Base-by-base conservation (phyloP, 2,888 invertebrate species). In the Endomychus coccineus region DNA sequence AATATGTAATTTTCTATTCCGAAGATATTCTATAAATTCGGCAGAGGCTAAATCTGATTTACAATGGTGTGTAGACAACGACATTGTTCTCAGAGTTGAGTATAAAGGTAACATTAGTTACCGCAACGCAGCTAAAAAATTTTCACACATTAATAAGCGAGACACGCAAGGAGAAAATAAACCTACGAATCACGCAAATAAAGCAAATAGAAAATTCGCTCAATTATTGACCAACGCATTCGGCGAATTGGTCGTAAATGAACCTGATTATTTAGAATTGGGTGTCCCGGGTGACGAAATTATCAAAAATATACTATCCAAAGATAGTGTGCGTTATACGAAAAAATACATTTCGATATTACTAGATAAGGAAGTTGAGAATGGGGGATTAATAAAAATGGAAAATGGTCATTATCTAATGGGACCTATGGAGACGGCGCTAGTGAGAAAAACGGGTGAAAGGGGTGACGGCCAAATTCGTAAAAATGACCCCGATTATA, bases 61-160 rank as follows among this genome's bases (percentile, higher is more conserved):
- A 21, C 81, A 82, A 59, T 74, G 77, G 61, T 77, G 88, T 54
- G 76, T 86, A 9, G 80, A 80, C 51, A 77, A 77, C 41, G 82
- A 80, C 59, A 75, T 78, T 51, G 80, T 88, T 36, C 75, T 81
- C 46, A 83, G 83, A 72, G 88, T 88, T 16, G 83, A 86, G 58
- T 88, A 87, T 64, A 89, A 88, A 68, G 87, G 87, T 54, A 83
- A 78, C 67, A 83, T 81, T 49, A 86, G 85, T 68, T 88, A 88
- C 61, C 73, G 88, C 53, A 86, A 85, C 69, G 83, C 85, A 29
- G 79, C 82, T 32, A 85, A 78, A 71, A 67, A 66, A 50, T 60
- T 55, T 47, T 60, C 61, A 33, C 62, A 81, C 74, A 76, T 74
- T 66, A n/a, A n/a, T n/a, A 55, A 64, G 45, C 58, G 58, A 44